Conservation (phyloP, 2,888 invertebrate genomes). For the Stratiomys singularior region DNA sequence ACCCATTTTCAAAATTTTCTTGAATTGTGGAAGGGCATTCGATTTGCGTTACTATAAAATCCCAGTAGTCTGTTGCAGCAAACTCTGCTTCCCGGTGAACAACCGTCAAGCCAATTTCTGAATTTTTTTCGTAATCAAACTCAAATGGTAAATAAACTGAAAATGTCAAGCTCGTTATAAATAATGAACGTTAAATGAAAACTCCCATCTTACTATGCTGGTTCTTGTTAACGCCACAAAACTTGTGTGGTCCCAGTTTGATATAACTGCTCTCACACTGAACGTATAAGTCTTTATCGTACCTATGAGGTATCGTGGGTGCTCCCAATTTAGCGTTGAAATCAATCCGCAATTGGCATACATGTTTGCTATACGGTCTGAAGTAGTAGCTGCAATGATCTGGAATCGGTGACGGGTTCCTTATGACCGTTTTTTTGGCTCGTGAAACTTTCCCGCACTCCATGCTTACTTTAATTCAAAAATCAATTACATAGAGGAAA, state of each 20-base stretch:
- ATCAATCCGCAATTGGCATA: constrained; percentile 62
- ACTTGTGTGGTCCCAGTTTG: constrained; percentile 56
- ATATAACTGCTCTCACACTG: constrained; percentile 56
- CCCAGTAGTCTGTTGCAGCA: constrained; percentile 70
- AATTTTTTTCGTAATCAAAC: constrained; percentile 57
- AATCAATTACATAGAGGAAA: background rate
- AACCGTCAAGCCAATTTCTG: constrained; percentile 66
- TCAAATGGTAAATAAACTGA: constrained; percentile 60
- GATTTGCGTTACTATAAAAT: constrained; percentile 72
- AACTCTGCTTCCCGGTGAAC: constrained; percentile 64
- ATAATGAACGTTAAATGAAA: background rate
- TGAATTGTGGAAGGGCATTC: constrained; percentile 68
- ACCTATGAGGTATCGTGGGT: constrained; percentile 57
- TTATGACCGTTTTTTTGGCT: constrained; percentile 61
- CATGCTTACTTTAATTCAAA: constrained; percentile 61
- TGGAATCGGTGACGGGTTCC: constrained; percentile 56
- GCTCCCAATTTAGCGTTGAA: constrained; percentile 57
- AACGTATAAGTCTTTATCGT: background rate
- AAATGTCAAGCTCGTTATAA: background rate
- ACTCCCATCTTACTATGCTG: constrained; percentile 69
- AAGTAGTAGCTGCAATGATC: constrained; percentile 58
- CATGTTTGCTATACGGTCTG: constrained; percentile 59
- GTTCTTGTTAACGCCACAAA: constrained; percentile 73
- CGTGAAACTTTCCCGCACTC: constrained; percentile 59
- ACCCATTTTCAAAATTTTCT: constrained; percentile 62